Percentiles rank a stretch among this genome's conserved stretches.
Conservation (phyloP, 2,797 vertebrate genomes). For the Helicolenus hilgendorfi region DNA sequence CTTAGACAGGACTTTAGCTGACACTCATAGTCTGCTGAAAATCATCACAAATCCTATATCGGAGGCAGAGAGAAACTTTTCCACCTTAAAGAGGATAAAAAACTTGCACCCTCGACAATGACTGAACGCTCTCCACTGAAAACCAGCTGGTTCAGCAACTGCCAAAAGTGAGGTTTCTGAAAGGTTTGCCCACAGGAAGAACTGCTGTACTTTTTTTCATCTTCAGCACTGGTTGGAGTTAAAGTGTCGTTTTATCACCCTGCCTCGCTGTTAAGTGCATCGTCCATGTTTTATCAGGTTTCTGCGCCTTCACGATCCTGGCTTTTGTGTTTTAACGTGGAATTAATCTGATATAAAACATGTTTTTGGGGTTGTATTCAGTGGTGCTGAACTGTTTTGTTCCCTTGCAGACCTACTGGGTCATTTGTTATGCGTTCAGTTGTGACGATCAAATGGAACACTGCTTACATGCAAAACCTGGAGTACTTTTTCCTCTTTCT, state of each 20-base stretch:
- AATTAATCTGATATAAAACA: background rate
- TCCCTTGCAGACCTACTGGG: background rate
- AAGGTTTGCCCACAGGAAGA: background rate
- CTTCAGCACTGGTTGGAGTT: background rate
- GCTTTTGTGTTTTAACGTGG: background rate
- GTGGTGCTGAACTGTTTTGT: background rate
- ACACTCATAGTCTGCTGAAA: constrained; percentile 28
- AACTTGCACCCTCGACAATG: background rate
- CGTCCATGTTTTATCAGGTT: background rate
- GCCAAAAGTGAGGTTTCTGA: background rate
- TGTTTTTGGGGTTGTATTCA: background rate
- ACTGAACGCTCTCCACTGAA: constrained; percentile 4
- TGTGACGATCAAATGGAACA: background rate
- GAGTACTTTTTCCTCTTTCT: background rate
- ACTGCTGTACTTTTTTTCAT: background rate
- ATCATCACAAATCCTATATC: constrained; percentile 39
- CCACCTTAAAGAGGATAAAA: constrained; percentile 30
- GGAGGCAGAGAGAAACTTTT: constrained; percentile 35
- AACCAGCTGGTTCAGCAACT: constrained; percentile 23
- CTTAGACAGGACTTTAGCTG: constrained; percentile 30
- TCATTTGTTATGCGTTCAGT: background rate
- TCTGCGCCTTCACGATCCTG: background rate
- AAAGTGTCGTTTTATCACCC: constrained; percentile 1
- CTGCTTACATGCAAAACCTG: background rate
- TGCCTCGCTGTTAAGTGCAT: background rate